Percentiles rank a stretch among this genome's conserved stretches.
Conservation (phyloP, 1,140 invertebrate genomes). For the Colletes gigas region DNA sequence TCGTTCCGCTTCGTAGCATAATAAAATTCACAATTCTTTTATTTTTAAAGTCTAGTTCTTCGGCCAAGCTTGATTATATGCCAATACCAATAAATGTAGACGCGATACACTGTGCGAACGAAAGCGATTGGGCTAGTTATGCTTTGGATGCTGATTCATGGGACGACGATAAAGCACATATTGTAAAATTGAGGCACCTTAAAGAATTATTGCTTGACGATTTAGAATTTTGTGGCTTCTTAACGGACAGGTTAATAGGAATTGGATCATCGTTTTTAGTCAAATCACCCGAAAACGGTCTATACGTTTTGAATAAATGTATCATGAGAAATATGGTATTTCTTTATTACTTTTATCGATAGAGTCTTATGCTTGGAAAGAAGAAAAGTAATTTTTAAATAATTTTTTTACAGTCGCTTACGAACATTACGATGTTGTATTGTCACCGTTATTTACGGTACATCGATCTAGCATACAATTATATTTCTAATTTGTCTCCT, state of each 20-base stretch:
- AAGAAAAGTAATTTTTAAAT: background rate
- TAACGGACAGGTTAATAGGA: slow-evolving; percentile 67
- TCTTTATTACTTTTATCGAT: background rate
- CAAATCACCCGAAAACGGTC: slow-evolving; percentile 58
- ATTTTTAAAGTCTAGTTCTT: background rate
- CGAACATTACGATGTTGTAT: slow-evolving; percentile 58
- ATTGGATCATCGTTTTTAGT: slow-evolving; percentile 58
- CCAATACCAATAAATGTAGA: slow-evolving; percentile 23
- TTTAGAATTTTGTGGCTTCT: slow-evolving; percentile 54
- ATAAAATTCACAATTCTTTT: slow-evolving; percentile 3
- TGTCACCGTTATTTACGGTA: slow-evolving; percentile 68
- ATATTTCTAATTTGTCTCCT: slow-evolving; percentile 58
- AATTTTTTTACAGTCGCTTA: slow-evolving; percentile 59
- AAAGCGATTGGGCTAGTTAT: slow-evolving; percentile 62
- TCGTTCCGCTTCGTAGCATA: background rate
- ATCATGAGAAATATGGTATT: slow-evolving; percentile 65
- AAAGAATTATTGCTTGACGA: slow-evolving; percentile 39
- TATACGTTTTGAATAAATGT: slow-evolving; percentile 66
- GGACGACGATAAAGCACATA: slow-evolving; percentile 59
- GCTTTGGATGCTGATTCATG: slow-evolving; percentile 60
- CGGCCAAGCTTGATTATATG: slow-evolving; percentile 5
- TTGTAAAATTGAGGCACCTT: slow-evolving; percentile 49
- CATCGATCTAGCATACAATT: slow-evolving; percentile 67
- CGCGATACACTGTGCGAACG: slow-evolving; percentile 31
- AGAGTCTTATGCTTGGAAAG: background rate